phyloP scores from a whole-genome alignment of 2,888 invertebrate species.

The Philereme transversata region DNA sequence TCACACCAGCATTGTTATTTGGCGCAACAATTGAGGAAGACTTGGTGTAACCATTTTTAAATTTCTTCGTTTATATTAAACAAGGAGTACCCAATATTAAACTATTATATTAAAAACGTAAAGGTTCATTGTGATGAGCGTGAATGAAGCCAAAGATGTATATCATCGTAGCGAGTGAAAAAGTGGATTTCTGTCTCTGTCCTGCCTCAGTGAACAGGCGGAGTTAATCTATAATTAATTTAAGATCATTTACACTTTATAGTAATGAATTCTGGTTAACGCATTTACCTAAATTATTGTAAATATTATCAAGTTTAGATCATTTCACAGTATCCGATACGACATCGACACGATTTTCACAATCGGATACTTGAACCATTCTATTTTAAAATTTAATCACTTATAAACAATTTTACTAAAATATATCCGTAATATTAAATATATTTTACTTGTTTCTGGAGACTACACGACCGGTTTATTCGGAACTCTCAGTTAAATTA shows the following conservation, averaged over 20 bases:
- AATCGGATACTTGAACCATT: slow-evolving; percentile 2
- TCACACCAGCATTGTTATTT: too few relatives aligned
- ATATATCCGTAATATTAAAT: not conserved
- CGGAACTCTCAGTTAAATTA: not conserved
- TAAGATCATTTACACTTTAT: slow-evolving; percentile 1
- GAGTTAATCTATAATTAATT: too few relatives aligned
- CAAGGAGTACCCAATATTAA: too few relatives aligned
- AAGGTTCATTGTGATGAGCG: not conserved
- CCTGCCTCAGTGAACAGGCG: too few relatives aligned
- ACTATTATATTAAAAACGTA: too few relatives aligned
- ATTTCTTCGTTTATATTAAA: too few relatives aligned
- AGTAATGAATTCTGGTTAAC: slow-evolving; percentile 15
- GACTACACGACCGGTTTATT: not conserved
- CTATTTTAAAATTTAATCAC: not conserved
- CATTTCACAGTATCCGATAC: slow-evolving; percentile 8
- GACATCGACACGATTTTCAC: slow-evolving; percentile 1
- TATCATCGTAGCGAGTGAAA: too few relatives aligned
- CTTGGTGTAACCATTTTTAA: too few relatives aligned
- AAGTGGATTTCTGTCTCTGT: too few relatives aligned
- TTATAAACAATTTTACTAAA: not conserved
- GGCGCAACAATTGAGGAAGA: too few relatives aligned
- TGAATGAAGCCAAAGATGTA: too few relatives aligned
- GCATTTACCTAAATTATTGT: slow-evolving; percentile 19
- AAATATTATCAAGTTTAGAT: slow-evolving; percentile 8
- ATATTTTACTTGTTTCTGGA: not conserved